phyloP scores from a whole-genome alignment of 2,113 vertebrate species.

The Caloenas nicobarica region DNA sequence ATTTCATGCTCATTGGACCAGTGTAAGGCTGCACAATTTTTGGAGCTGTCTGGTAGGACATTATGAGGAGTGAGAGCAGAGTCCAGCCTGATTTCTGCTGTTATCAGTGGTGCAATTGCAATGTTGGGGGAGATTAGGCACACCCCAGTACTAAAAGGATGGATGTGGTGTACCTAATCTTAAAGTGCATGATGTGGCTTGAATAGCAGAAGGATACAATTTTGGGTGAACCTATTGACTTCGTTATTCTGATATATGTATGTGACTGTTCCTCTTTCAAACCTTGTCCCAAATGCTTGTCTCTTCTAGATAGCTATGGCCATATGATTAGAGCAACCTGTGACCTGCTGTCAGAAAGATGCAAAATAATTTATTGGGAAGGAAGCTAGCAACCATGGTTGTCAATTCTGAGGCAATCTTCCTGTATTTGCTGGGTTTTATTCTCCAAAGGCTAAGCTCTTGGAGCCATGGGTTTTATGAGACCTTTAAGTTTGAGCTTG shows the following conservation, averaged over 20 bases:
- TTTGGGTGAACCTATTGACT: not conserved
- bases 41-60: not conserved
- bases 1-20: not conserved
- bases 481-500: not conserved
- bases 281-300: not conserved
- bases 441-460: not conserved
- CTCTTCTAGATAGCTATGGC: not conserved
- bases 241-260: not conserved
- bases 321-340: not conserved
- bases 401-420: not conserved
- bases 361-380: not conserved
- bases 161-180: not conserved
- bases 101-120: not conserved
- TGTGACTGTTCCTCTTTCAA: not conserved
- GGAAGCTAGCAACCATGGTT: not conserved
- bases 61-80: not conserved
- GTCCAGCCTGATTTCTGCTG: not conserved
- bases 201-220: not conserved
- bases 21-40: not conserved
- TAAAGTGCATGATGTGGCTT: not conserved
- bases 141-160: not conserved
- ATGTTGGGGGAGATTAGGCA: not conserved
- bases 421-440: not conserved
- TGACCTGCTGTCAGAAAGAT: slow-evolving; percentile 2
- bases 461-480: not conserved